Conservation (phyloP, 2,797 vertebrate genomes). For the Bovichtus variegatus region DNA sequence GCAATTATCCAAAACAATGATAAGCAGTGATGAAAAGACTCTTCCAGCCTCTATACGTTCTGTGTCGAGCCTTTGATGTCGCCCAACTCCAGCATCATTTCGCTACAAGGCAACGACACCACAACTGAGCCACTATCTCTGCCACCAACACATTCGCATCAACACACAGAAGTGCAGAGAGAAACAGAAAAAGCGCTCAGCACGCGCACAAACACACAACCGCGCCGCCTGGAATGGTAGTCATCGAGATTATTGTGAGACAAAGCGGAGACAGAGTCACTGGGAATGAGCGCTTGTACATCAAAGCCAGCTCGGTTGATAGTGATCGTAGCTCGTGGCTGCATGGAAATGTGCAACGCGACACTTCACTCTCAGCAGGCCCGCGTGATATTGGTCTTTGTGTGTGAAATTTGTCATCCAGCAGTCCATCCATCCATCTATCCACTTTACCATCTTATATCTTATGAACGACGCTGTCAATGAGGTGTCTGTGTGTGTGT, state of each 20-base stretch:
- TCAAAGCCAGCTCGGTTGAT: slow-evolving; percentile 75
- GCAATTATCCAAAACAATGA: slow-evolving; percentile 74
- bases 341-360: slow-evolving; percentile 51
- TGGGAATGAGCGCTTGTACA: slow-evolving; percentile 56
- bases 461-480: slow-evolving; percentile 41
- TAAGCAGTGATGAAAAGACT: slow-evolving; percentile 73
- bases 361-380: slow-evolving; percentile 58
- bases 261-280: slow-evolving; percentile 46
- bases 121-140: slow-evolving; percentile 52
- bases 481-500: slow-evolving; percentile 7
- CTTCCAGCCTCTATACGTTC: slow-evolving; percentile 48
- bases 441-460: slow-evolving; percentile 35
- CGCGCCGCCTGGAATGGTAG: slow-evolving; percentile 44
- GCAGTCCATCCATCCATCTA: slow-evolving; percentile 32
- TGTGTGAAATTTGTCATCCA: slow-evolving; percentile 19
- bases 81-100: slow-evolving; percentile 49
- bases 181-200: background rate
- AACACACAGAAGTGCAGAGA: slow-evolving; percentile 26
- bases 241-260: slow-evolving; percentile 60
- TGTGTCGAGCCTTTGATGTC: slow-evolving; percentile 73
- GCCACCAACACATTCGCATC: slow-evolving; percentile 39
- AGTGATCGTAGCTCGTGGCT: slow-evolving; percentile 69
- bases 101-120: slow-evolving; percentile 41
- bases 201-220: slow-evolving; percentile 20
- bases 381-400: slow-evolving; percentile 26